phyloP scores from a whole-genome alignment of 2,113 vertebrate genomes.

The Nanger granti region DNA sequence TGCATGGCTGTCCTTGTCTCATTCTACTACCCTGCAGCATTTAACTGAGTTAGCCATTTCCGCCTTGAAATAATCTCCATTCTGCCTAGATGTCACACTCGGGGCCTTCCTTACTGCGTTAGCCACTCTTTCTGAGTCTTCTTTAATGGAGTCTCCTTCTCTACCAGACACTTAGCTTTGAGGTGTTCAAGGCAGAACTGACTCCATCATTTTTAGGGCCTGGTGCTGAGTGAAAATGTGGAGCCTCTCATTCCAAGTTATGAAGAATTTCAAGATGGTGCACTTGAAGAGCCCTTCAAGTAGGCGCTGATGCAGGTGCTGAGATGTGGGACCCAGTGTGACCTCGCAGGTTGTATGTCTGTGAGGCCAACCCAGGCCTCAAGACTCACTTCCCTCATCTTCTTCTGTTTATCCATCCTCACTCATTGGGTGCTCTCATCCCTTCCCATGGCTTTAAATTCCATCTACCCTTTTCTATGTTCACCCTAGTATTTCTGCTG shows the following conservation, averaged over 20 bases:
- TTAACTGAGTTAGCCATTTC: neutral
- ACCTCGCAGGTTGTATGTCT: rapidly evolving
- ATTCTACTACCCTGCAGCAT: neutral
- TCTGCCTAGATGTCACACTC: neutral
- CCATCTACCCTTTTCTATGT: neutral
- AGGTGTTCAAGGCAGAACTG: neutral
- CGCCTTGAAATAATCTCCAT: neutral
- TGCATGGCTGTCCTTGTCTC: neutral
- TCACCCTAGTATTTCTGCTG: neutral
- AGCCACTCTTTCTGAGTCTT: neutral
- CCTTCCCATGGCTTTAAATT: neutral
- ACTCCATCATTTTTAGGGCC: neutral
- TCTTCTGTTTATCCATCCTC: neutral
- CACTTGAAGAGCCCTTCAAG: neutral
- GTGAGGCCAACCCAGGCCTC: neutral
- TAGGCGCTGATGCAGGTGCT: neutral
- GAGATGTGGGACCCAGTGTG: no score
- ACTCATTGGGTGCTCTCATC: no score
- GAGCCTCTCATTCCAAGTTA: neutral
- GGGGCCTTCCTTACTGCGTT: neutral
- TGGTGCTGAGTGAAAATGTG: neutral
- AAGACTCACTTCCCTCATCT: neutral
- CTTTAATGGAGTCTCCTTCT: neutral
- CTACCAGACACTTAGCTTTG: neutral
- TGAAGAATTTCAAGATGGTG: neutral